Conservation (phyloP, 2,797 vertebrate species). For the Gila robusta region DNA sequence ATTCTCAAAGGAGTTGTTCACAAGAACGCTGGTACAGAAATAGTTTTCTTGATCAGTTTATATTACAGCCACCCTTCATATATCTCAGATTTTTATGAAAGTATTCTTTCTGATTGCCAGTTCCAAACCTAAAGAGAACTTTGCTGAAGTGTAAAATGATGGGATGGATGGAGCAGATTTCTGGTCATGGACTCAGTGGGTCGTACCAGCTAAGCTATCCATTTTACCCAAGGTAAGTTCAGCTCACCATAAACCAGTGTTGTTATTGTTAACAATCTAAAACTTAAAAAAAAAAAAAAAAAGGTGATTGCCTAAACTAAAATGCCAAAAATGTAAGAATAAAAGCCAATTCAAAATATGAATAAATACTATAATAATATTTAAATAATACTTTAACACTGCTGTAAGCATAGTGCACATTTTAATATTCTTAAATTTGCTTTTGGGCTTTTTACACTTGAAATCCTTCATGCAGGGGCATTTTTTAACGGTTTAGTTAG, state of each 20-base stretch:
- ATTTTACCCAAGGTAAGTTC: constrained; percentile 91
- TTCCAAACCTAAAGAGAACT: constrained; percentile 92
- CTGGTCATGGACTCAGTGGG: constrained; percentile 95
- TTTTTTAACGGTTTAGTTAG: not conserved
- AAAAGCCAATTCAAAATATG: not conserved
- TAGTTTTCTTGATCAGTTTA: not conserved
- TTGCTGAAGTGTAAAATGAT: constrained; percentile 96
- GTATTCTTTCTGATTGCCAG: constrained; percentile 69
- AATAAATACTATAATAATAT: not conserved
- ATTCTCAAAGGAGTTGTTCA: not conserved
- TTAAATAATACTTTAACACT: not conserved
- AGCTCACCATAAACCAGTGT: not conserved
- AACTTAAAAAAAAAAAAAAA: too few species aligned
- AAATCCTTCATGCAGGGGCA: not conserved
- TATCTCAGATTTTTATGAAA: not conserved
- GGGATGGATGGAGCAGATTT: constrained; percentile 99
- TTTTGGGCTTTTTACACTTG: not conserved
- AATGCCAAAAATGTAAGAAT: not conserved
- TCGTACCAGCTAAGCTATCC: constrained; percentile 96
- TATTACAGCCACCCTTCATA: not conserved
- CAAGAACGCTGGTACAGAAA: not conserved
- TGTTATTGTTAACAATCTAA: not conserved
- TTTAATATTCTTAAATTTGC: too few species aligned
- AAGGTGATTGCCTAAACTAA: too few species aligned
- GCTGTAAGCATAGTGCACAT: too few species aligned